Evolutionary conservation across 2,113 vertebrate genomes (phyloP).

Genomic region (Rhadina sibilatrix): DNA sequence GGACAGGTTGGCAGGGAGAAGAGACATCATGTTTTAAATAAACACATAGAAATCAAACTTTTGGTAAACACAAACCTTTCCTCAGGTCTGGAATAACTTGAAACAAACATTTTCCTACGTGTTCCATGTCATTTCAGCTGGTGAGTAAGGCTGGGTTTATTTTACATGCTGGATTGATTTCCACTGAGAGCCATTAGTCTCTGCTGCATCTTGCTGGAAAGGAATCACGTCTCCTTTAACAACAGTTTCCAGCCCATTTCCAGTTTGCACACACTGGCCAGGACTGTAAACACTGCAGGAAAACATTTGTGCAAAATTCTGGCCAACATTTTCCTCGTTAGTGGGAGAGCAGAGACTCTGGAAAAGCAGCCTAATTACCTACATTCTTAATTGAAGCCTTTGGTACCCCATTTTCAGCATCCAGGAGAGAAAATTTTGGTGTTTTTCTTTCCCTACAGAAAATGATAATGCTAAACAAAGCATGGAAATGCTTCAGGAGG

Average conservation of each 20-base stretch:
- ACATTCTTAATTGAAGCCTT: slow-evolving; percentile 8
- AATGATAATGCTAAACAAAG: not conserved
- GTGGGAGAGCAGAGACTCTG: not conserved
- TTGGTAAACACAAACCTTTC: not conserved
- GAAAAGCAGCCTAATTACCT: slow-evolving; percentile 9
- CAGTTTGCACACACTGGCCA: not conserved
- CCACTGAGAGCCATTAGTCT: not conserved
- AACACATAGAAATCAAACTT: not conserved
- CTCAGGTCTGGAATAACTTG: not conserved
- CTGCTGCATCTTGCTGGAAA: not conserved
- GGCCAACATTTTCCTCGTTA: not conserved
- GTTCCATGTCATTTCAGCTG: not conserved
- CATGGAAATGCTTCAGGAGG: not conserved
- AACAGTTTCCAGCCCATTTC: slow-evolving; percentile 24
- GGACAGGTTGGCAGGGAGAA: not conserved
- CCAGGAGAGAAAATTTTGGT: not conserved
- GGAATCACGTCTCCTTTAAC: not conserved
- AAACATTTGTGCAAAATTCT: slow-evolving; percentile 19
- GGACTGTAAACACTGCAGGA: slow-evolving; percentile 4
- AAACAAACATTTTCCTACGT: not conserved
- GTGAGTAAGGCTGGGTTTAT: not conserved
- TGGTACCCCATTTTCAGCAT: not conserved
- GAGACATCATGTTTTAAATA: not conserved
- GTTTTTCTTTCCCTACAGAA: not conserved
- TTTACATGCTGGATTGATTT: not conserved